Base-by-base conservation (phyloP, 2,888 invertebrate species). In the Melieria picta region DNA sequence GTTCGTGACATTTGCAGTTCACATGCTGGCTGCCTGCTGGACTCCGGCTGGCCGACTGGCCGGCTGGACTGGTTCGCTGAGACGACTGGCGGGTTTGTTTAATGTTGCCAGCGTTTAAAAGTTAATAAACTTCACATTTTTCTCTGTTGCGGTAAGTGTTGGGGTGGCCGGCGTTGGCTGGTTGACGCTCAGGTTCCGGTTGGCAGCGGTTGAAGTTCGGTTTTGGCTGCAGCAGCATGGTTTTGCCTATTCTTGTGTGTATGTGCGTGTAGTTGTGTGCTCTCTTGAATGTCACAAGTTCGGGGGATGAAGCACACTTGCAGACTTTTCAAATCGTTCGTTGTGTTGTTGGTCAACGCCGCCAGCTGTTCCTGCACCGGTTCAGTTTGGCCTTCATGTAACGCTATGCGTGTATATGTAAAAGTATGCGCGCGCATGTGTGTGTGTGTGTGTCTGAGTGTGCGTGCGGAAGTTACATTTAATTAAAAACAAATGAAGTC, bases 31-130 rank as follows among this genome's bases (percentile, higher is more conserved):
- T 57, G 9, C 16, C 57, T 30, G 13, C 11, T 57, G 0, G 30
- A 57, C 7, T 10, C 30, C 7, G 6, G 2, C 7, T 60, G 16
- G 11, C 4, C 30, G 13, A 30, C 42, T 42, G 60, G 11, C 7
- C 6, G 45, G 43, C 60, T 60, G 4, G 4, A n/a, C 13, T 61
- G 13, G 9, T 42, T 30, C 11, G 9, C 6, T 16, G 42, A 42
- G 30, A 2, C 30, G 3, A 50, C 50, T 55, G 50, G 46, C 46
- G 30, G 9, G 61, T 72, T 70, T 70, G 72, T 72, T 74, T 68
- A 74, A 74, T 72, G 70, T 68, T 67, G 64, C 64, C 30, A 66
- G 72, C 72, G 61, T 72, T 72, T 72, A 68, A 72, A 72, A 69
- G 72, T 74, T 74, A 65, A 71, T 74, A 72, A 72, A 71, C 64